These are phyloP conservation scores for Platanista minor DNA, from an alignment of 2,113 vertebrate species.

Conservation along the genomic window DNA sequence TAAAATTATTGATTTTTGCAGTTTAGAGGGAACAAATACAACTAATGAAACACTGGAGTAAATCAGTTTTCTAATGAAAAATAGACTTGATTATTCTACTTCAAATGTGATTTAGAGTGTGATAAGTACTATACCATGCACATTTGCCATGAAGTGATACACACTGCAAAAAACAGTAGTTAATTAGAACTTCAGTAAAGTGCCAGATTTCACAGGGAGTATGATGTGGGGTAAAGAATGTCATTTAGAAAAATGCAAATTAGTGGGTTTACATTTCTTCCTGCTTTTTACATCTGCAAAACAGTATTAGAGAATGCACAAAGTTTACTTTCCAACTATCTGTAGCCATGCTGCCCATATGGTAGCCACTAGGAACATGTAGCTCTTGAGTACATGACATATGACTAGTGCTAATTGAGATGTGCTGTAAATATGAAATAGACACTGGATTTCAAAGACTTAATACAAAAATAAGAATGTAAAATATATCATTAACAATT, in stretches of 20 bases:
- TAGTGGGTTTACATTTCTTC: not conserved
- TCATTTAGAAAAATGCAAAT: slow-evolving; percentile 46
- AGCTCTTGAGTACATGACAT: not conserved
- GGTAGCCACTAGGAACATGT: not conserved
- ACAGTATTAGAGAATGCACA: not conserved
- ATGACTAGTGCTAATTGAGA: not conserved
- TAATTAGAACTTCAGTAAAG: slow-evolving; percentile 56
- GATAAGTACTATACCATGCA: slow-evolving; percentile 33
- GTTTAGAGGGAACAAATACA: not conserved
- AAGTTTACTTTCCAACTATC: not conserved
- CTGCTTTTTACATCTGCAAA: not conserved
- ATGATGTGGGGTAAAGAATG: slow-evolving; percentile 13
- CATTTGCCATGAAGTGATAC: slow-evolving; percentile 42
- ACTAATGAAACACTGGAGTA: slow-evolving; percentile 45
- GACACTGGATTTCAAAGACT: not conserved
- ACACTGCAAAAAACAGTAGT: slow-evolving; percentile 51
- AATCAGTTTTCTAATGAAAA: slow-evolving; percentile 63
- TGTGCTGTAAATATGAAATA: not conserved
- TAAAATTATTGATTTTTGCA: slow-evolving; percentile 37
- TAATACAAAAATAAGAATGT: not conserved
- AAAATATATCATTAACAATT: not conserved
- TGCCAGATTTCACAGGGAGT: slow-evolving; percentile 42
- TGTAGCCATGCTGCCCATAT: not conserved
- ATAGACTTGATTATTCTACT: slow-evolving; percentile 61
- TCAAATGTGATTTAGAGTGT: slow-evolving; percentile 49